phyloP scores from a whole-genome alignment of 2,113 vertebrate genomes.

The Potamarius usumacintae region DNA sequence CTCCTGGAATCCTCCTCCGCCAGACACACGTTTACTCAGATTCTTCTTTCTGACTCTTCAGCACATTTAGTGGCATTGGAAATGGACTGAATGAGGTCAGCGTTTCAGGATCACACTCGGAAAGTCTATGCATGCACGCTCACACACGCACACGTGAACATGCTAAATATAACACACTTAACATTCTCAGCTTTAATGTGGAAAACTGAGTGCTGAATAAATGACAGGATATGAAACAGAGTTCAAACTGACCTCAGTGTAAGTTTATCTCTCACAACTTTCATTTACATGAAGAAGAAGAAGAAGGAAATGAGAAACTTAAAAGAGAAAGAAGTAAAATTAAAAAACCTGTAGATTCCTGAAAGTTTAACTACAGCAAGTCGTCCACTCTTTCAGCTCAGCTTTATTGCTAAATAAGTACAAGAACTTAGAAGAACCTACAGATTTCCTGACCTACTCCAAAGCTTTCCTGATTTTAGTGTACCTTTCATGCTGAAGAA shows the following conservation, averaged over 20 bases:
- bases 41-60: not conserved
- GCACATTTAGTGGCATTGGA: not conserved
- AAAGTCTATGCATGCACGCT: not conserved
- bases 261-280: not conserved
- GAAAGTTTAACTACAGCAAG: not conserved
- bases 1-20: not conserved
- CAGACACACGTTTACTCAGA: not conserved
- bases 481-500: not conserved
- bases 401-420: not conserved
- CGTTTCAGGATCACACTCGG: not conserved
- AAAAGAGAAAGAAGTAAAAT: not conserved
- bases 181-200: constrained; percentile 13
- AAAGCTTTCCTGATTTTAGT: not conserved
- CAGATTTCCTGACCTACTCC: not conserved
- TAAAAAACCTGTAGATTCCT: too few relatives aligned
- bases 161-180: constrained; percentile 18
- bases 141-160: not conserved
- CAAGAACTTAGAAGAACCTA: not conserved
- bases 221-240: not conserved
- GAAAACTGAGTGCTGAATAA: not conserved
- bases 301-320: not conserved
- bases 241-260: not conserved
- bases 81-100: not conserved
- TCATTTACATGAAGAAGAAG: not conserved
- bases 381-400: too few relatives aligned